Percentiles rank a stretch among this genome's conserved stretches.
Conservation (phyloP, 2,797 vertebrate species). For the Acrossocheilus fasciatus region DNA sequence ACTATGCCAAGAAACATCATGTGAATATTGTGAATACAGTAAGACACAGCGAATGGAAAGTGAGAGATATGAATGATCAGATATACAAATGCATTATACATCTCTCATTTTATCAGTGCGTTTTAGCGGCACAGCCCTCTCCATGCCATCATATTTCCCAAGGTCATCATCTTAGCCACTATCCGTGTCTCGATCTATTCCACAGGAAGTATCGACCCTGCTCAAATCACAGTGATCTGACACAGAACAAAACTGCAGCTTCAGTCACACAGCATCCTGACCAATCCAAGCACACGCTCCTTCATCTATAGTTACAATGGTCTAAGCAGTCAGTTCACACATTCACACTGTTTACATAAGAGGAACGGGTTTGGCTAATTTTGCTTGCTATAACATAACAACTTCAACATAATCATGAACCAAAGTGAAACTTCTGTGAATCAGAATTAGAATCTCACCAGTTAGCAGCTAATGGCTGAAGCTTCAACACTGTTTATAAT, state of each 20-base stretch:
- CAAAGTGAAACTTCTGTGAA: not conserved
- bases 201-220: constrained; percentile 22
- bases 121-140: not conserved
- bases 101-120: not conserved
- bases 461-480: not conserved
- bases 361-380: not conserved
- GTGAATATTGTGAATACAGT: not conserved
- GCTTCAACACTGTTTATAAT: too few relatives aligned
- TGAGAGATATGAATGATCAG: not conserved
- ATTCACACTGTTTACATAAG: not conserved
- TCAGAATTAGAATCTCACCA: not conserved
- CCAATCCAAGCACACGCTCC: not conserved
- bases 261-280: not conserved
- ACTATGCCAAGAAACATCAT: too few relatives aligned
- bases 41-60: not conserved
- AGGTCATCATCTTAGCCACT: constrained; percentile 49
- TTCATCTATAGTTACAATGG: not conserved
- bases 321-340: not conserved
- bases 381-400: too few relatives aligned
- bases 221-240: constrained; percentile 22
- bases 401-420: too few relatives aligned
- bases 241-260: constrained; percentile 8
- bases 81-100: not conserved
- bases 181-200: constrained; percentile 28
- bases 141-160: constrained; percentile 27